A percentile compares a stretch with the other conserved stretches of the same genome.
These are phyloP conservation scores for Mormyrops boulengeri DNA, from an alignment of 2,797 vertebrate species.

Conservation along the genomic window DNA sequence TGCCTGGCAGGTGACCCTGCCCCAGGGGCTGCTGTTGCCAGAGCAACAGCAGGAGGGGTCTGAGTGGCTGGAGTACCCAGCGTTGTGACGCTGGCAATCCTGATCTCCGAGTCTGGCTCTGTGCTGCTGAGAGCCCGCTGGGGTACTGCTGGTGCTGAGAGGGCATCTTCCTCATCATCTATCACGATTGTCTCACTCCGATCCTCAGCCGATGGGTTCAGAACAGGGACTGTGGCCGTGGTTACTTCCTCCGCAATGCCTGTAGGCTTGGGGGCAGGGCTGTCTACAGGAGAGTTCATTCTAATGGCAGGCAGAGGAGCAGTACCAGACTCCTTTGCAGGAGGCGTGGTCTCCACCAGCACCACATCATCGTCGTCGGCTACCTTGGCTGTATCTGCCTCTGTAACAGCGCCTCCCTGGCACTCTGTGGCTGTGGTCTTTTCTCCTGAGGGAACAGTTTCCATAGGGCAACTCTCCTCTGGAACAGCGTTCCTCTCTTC, in stretches of 20 bases:
- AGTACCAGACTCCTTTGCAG: conserved; percentile 48
- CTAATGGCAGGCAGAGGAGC: conserved; percentile 37
- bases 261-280: conserved; percentile 58
- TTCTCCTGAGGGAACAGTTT: conserved; percentile 73
- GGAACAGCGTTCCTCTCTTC: conserved; percentile 40
- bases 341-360: conserved; percentile 75
- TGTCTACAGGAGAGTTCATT: conserved; percentile 17
- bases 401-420: conserved; percentile 60
- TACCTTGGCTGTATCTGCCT: conserved; percentile 58
- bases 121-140: conserved; percentile 73
- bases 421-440: conserved; percentile 69
- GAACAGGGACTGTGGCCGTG: conserved; percentile 39
- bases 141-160: conserved; percentile 32
- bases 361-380: conserved; percentile 89
- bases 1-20: conserved; percentile 29
- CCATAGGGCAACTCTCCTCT: conserved; percentile 70
- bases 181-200: conserved; percentile 92
- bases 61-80: conserved; percentile 60
- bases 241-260: conserved; percentile 62
- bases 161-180: conserved; percentile 88
- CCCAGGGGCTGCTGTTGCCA: conserved; percentile 41
- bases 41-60: conserved; percentile 38
- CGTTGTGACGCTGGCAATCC: conserved; percentile 93
- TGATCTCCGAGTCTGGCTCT: conserved; percentile 93
- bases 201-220: conserved; percentile 50